Evolutionary conservation across 2,888 invertebrate species (phyloP).

Genomic region (Agelastica alni): DNA sequence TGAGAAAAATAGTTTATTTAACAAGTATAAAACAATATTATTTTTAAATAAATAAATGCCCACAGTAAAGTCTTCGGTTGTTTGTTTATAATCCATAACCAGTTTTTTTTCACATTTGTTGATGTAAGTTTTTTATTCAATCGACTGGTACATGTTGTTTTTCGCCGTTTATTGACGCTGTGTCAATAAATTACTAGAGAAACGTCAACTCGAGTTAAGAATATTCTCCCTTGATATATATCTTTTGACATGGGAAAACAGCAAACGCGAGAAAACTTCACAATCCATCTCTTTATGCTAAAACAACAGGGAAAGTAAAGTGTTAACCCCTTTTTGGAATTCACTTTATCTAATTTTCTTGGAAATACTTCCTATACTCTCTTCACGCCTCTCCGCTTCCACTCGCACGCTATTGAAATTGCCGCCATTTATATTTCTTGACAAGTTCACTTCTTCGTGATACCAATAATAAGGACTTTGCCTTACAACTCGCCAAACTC

Average conservation of each 20-base stretch:
- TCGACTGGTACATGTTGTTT: too few relatives aligned
- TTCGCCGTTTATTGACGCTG: not conserved
- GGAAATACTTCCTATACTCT: slow-evolving; percentile 40
- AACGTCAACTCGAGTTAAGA: not conserved
- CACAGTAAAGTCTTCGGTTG: too few relatives aligned
- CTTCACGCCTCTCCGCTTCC: slow-evolving; percentile 15
- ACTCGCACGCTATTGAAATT: slow-evolving; percentile 37
- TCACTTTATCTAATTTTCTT: slow-evolving; percentile 44
- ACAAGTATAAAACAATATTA: too few relatives aligned
- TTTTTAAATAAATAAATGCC: too few relatives aligned
- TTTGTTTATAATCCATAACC: too few relatives aligned
- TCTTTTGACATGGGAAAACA: slow-evolving; percentile 14
- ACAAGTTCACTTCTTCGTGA: slow-evolving; percentile 42
- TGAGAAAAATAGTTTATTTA: too few relatives aligned
- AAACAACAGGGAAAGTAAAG: slow-evolving; percentile 24
- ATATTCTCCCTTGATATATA: slow-evolving; percentile 19
- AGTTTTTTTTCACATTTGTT: too few relatives aligned
- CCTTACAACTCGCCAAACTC: slow-evolving; percentile 1
- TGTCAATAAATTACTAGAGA: not conserved
- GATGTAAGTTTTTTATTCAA: too few relatives aligned
- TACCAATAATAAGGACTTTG: slow-evolving; percentile 41
- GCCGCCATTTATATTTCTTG: slow-evolving; percentile 44
- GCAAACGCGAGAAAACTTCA: slow-evolving; percentile 5
- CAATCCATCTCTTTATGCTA: slow-evolving; percentile 20
- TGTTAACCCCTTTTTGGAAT: slow-evolving; percentile 40